Conservation (phyloP, 2,888 invertebrate genomes). For the Cerastoderma edule region DNA sequence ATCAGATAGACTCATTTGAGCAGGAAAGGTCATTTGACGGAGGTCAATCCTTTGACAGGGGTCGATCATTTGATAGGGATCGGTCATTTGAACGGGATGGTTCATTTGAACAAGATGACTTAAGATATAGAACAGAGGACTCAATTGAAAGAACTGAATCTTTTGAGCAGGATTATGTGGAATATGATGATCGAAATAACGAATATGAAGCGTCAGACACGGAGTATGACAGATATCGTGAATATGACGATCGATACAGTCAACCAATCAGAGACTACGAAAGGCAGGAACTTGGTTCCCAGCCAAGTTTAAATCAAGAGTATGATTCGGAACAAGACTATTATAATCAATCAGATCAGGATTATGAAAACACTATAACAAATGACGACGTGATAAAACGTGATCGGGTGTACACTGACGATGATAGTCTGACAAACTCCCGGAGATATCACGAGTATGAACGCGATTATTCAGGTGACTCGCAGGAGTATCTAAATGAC, state of each 20-base stretch:
- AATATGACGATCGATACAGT: constrained; percentile 46
- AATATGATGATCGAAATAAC: constrained; percentile 40
- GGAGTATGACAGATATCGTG: constrained; percentile 45
- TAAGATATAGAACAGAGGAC: constrained; percentile 45
- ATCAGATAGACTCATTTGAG: constrained; percentile 54
- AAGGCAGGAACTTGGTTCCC: constrained; percentile 48
- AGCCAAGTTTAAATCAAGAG: constrained; percentile 56
- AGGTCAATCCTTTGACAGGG: constrained; percentile 57
- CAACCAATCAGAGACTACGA: constrained; percentile 49
- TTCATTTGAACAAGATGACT: constrained; percentile 83
- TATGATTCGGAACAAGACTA: constrained; percentile 59
- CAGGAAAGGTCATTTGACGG: constrained; percentile 50
- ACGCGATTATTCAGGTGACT: constrained; percentile 48
- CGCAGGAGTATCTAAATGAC: constrained; percentile 46
- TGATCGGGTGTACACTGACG: constrained; percentile 34
- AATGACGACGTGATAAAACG: constrained; percentile 47
- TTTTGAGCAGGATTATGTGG: constrained; percentile 54
- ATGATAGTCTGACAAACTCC: constrained; percentile 22
- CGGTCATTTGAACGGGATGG: constrained; percentile 59
- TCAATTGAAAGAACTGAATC: constrained; percentile 56
- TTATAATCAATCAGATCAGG: constrained; percentile 48
- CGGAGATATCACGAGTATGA: constrained; percentile 33
- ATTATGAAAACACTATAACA: constrained; percentile 55
- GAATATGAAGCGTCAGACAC: constrained; percentile 50
- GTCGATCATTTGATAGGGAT: constrained; percentile 66